Evolutionary conservation across 2,888 invertebrate species (phyloP).

Genomic region (Drosophila merina): DNA sequence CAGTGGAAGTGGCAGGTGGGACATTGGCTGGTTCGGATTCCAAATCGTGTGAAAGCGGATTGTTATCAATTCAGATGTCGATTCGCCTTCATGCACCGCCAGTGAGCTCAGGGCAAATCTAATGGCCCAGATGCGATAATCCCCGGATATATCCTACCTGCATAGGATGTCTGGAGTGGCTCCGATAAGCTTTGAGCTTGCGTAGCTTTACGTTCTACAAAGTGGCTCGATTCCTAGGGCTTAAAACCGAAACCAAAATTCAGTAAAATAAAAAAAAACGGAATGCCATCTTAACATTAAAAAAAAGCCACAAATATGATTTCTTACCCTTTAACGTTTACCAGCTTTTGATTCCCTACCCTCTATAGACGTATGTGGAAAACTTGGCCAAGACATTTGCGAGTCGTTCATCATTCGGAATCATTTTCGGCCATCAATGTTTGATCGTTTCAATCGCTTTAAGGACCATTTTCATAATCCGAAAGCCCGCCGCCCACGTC

Average conservation of each 20-base stretch:
- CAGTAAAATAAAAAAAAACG: not conserved
- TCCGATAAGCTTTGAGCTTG: conserved; percentile 22
- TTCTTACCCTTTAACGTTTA: conserved; percentile 5
- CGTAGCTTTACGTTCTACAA: not conserved
- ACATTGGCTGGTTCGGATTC: conserved; percentile 17
- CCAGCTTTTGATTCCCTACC: not conserved
- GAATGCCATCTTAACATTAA: not conserved
- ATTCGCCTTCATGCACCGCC: conserved; percentile 26
- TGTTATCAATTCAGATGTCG: conserved; percentile 57
- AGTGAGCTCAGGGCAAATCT: conserved; percentile 24
- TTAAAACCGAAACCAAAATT: not conserved
- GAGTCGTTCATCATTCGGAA: conserved; percentile 38
- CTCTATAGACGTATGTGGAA: not conserved
- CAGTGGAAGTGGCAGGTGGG: conserved; percentile 34
- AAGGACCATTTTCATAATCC: conserved; percentile 40
- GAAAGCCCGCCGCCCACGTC: conserved; percentile 14
- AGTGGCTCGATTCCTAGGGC: not conserved
- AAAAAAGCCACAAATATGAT: not conserved
- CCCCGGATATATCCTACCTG: conserved; percentile 29
- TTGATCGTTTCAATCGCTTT: conserved; percentile 47
- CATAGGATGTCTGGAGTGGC: conserved; percentile 4
- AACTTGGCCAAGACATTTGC: conserved; percentile 18
- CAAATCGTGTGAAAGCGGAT: conserved; percentile 60
- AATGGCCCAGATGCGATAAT: conserved; percentile 40
- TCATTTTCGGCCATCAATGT: conserved; percentile 44